Percentiles rank a stretch among this genome's conserved stretches.
These are phyloP conservation scores for Sebastes vulpes DNA, from an alignment of 2,797 vertebrate genomes.

Conservation along the genomic window DNA sequence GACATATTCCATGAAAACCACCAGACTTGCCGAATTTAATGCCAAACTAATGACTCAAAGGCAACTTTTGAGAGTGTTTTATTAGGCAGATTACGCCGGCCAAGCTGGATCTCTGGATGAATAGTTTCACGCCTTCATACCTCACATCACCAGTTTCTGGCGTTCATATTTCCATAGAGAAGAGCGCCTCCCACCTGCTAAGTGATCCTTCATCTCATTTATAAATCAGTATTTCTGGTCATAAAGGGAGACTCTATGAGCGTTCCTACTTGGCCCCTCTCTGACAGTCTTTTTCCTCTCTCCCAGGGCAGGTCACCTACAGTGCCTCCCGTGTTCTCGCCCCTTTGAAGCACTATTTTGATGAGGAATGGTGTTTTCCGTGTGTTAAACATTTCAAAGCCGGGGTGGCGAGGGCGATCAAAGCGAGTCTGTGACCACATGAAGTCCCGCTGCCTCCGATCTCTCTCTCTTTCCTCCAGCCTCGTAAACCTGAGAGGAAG, in stretches of 20 bases:
- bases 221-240: slow-evolving; percentile 44
- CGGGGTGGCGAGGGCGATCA: slow-evolving; percentile 46
- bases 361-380: slow-evolving; percentile 61
- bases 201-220: slow-evolving; percentile 39
- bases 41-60: slow-evolving; percentile 25
- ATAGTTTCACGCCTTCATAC: not conserved
- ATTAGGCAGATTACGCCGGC: not conserved
- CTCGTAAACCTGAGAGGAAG: slow-evolving; percentile 48
- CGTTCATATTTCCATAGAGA: slow-evolving; percentile 24
- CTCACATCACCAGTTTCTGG: slow-evolving; percentile 31
- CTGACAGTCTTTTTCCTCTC: slow-evolving; percentile 65
- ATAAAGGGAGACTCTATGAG: slow-evolving; percentile 67
- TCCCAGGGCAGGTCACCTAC: slow-evolving; percentile 38
- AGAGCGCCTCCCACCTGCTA: slow-evolving; percentile 17
- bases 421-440: slow-evolving; percentile 35
- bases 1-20: slow-evolving; percentile 8
- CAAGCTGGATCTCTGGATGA: slow-evolving; percentile 26
- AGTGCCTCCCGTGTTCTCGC: slow-evolving; percentile 58
- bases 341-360: slow-evolving; percentile 65
- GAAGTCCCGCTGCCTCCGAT: slow-evolving; percentile 11
- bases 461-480: slow-evolving; percentile 1
- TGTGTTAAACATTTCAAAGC: slow-evolving; percentile 61
- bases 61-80: slow-evolving; percentile 13
- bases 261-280: slow-evolving; percentile 13
- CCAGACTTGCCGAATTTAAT: not conserved